Evolutionary conservation across 30 jellyfish, hydroid and myxozoan genomes (phyloP), one percentile per base, ranked within the genome.

Genomic region (Catostylus mosaicus): DNA sequence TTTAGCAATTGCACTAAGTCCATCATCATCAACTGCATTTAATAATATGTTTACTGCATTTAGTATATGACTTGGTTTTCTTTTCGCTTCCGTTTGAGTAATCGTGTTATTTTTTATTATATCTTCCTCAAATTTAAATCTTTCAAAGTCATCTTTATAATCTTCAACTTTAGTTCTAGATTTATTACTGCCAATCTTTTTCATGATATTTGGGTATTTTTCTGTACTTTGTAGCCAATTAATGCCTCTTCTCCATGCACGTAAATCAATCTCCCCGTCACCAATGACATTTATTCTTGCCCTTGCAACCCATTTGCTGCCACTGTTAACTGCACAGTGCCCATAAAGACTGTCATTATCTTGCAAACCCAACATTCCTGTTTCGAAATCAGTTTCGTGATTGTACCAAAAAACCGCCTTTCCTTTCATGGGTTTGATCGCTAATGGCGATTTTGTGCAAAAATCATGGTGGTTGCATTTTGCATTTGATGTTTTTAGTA

Each of bases 231-330:
- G 84, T 71, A 95, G 47, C 87, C 95, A 87, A 35, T 95, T 95
- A 27, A 57, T 37, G 60, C 99, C 99, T 75, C 97, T 86, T 80
- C 97, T 89, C 99, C 99, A 95, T 59, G 99, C 97, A 18, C 99
- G 94, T n/a, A 88, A 43, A 32, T 77, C 92, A 27, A 69, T 62
- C 22, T 79, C 93, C 12, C 99, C 99, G 50, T 95, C 99, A 1
- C 99, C 99, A 67, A 95, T 86, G 61, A 89, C 90, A 79, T 95
- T 95, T 3, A 95, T 32, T 96, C 99, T 73, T 23, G 96, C 70
- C 16, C 96, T 83, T 0, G 99, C 97, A 18, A 82, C 46, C 99
- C 99, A 95, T 54, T 95, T 89, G 14, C 51, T 96, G 2, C 97
- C 99, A 54, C 75, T 80, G 0, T 30, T 48, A 26, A 95, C 98